These are phyloP conservation scores for Zaprionus inermis DNA, from an alignment of 1,140 invertebrate species.

Conservation along the genomic window DNA sequence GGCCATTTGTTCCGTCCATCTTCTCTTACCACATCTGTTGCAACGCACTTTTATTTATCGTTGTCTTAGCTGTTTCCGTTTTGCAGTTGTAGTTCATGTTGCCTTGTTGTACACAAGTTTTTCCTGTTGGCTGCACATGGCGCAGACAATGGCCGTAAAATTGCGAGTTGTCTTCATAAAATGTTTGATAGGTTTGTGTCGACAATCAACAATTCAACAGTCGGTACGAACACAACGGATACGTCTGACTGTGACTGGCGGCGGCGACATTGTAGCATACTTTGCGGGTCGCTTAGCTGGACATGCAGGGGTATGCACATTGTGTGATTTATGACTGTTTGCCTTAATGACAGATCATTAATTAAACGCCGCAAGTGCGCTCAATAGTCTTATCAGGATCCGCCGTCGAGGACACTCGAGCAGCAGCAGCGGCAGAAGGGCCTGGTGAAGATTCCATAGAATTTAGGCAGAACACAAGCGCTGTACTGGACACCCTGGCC, in stretches of 20 bases:
- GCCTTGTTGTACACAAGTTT: constrained; percentile 5
- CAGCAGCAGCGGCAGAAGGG: neutral
- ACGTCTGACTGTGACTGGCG: constrained; percentile 38
- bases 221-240: neutral
- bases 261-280: constrained; percentile 40
- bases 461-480: constrained; percentile 1
- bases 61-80: constrained; percentile 1
- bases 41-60: constrained; percentile 21
- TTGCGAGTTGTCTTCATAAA: constrained; percentile 11
- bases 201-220: constrained; percentile 36
- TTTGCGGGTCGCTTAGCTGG: constrained; percentile 10
- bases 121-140: constrained; percentile 25
- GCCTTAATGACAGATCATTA: constrained; percentile 72
- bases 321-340: constrained; percentile 65
- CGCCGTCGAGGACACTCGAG: constrained; percentile 16
- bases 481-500: constrained; percentile 5
- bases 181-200: constrained; percentile 59
- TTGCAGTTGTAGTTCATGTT: constrained; percentile 26
- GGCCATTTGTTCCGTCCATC: constrained; percentile 1
- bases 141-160: constrained; percentile 35
- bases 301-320: neutral
- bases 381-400: constrained; percentile 54
- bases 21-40: constrained; percentile 10
- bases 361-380: constrained; percentile 67
- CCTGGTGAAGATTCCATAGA: constrained; percentile 16